Conservation (phyloP, 2,113 vertebrate genomes). For the Microcebus tavaratra region DNA sequence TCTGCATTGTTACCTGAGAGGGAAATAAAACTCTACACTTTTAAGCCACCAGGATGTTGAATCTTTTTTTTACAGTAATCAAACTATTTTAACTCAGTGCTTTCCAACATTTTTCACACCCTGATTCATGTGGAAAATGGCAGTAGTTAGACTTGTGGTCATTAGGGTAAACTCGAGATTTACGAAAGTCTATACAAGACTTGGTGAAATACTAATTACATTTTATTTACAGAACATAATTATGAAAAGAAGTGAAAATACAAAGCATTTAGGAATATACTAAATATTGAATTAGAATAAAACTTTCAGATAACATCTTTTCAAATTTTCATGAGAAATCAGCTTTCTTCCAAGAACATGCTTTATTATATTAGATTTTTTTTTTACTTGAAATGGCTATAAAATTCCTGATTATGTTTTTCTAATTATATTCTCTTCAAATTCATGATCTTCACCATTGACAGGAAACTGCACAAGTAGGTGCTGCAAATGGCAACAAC, state of each 20-base stretch:
- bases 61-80: background rate
- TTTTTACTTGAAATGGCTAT: background rate
- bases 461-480: background rate
- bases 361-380: background rate
- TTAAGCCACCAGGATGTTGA: background rate
- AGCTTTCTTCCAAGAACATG: background rate
- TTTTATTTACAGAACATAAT: background rate
- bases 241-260: conserved; percentile 23
- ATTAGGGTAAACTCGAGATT: background rate
- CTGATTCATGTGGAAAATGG: background rate
- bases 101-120: background rate
- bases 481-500: background rate
- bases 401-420: background rate
- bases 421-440: background rate
- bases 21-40: background rate
- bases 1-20: background rate
- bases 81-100: background rate
- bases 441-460: background rate
- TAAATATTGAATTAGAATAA: background rate
- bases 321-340: background rate
- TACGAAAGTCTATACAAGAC: background rate
- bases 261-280: conserved; percentile 9
- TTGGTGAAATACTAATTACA: background rate
- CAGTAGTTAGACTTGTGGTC: background rate
- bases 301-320: conserved; percentile 9